Evolutionary conservation across 2,797 vertebrate species (phyloP).

Genomic region (Spinibarbus caldwelli): DNA sequence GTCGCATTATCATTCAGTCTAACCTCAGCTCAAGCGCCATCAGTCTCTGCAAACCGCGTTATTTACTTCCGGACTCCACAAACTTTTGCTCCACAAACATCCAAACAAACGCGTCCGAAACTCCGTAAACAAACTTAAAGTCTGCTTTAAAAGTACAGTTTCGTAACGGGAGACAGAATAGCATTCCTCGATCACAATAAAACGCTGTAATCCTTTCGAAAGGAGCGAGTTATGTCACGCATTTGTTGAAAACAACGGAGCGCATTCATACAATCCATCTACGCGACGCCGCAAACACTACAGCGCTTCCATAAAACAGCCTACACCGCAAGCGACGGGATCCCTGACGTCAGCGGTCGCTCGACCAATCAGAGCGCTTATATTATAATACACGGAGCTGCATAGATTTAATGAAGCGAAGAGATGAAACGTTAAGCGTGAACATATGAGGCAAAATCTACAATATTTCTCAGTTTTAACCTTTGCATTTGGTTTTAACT

Average conservation of each 20-base stretch:
- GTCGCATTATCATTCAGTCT: neutral
- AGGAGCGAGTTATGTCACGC: neutral
- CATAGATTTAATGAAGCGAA: neutral
- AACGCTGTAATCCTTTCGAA: neutral
- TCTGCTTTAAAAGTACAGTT: neutral
- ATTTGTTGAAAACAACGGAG: conserved; percentile 30
- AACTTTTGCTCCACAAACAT: conserved; percentile 12
- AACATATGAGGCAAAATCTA: neutral
- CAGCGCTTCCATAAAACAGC: neutral
- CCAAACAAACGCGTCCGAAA: conserved; percentile 23
- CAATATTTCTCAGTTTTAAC: neutral
- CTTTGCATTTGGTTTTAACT: neutral
- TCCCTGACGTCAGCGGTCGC: neutral
- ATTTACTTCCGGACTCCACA: conserved; percentile 19
- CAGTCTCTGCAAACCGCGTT: neutral
- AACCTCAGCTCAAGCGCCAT: neutral
- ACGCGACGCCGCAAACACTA: neutral
- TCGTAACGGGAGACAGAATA: no score
- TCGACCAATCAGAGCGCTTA: neutral
- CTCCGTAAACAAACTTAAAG: neutral
- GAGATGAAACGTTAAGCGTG: neutral
- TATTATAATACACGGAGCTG: neutral
- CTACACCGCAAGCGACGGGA: neutral
- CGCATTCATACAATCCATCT: neutral
- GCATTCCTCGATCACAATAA: neutral